Evolutionary conservation across 2,797 vertebrate genomes (phyloP).

Genomic region (Crocodylus rhombifer): DNA sequence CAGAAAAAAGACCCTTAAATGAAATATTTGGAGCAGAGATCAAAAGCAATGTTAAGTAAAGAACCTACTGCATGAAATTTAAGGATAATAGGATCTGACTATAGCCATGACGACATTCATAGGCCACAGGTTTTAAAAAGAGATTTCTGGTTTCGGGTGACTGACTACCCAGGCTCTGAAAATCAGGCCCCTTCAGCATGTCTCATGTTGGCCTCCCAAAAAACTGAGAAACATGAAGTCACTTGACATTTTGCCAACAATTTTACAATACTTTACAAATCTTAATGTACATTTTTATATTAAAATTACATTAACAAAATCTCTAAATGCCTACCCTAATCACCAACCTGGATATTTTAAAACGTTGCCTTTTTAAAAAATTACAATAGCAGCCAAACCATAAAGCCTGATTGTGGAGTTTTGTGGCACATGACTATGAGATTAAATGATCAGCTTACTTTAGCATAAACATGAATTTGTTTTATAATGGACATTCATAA

Average conservation of each 20-base stretch:
- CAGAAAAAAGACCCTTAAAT: conserved; percentile 31
- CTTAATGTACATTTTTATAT: neutral
- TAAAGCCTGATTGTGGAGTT: neutral
- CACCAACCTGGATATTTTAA: neutral
- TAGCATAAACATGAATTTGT: neutral
- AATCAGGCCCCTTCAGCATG: neutral
- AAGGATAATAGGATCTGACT: conserved; percentile 24
- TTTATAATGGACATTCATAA: neutral
- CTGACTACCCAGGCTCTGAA: conserved; percentile 9
- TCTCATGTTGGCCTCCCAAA: accelerated
- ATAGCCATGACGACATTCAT: conserved; percentile 1
- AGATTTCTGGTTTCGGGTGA: neutral
- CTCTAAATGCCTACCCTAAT: neutral
- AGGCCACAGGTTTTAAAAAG: neutral
- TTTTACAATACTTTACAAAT: neutral
- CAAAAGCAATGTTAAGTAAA: conserved; percentile 20
- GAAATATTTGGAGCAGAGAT: conserved; percentile 18
- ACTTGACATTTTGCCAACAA: neutral
- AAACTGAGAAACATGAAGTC: neutral
- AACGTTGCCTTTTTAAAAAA: too few species aligned
- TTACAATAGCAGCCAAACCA: neutral
- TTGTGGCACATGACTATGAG: neutral
- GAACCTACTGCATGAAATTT: conserved; percentile 19
- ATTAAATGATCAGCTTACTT: neutral
- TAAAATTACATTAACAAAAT: neutral